These are phyloP conservation scores for Nothocercus nigrocapillus DNA, from an alignment of 2,113 vertebrate genomes.

Conservation along the genomic window DNA sequence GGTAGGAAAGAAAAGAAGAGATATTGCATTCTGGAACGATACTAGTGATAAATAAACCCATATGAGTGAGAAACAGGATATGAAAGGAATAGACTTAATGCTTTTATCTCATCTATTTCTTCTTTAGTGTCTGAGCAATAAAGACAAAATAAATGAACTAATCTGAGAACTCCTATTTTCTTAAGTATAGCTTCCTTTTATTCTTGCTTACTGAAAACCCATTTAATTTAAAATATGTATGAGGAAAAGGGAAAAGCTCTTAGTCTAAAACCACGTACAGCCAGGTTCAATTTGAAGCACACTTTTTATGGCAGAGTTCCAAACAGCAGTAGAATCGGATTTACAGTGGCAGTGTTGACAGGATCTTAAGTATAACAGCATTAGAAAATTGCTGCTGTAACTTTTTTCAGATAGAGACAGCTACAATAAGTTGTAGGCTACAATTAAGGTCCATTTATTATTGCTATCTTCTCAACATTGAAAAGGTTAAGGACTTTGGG, in stretches of 20 bases:
- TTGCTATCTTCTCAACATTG: not conserved
- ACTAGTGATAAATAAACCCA: not conserved
- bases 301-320: not conserved
- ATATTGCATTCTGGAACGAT: not conserved
- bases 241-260: not conserved
- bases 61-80: not conserved
- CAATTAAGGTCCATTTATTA: constrained; percentile 21
- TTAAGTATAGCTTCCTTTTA: not conserved
- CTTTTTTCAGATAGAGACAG: not conserved
- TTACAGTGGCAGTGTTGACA: constrained; percentile 18
- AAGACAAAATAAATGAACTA: constrained; percentile 24
- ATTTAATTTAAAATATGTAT: constrained; percentile 52
- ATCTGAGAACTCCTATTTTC: not conserved
- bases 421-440: not conserved
- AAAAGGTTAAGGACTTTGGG: not conserved
- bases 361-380: constrained; percentile 4
- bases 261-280: not conserved
- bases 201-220: not conserved
- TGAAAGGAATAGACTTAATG: constrained; percentile 35
- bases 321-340: not conserved
- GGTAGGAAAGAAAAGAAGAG: not conserved
- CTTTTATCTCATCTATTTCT: constrained; percentile 38
- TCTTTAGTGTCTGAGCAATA: not conserved
- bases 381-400: constrained; percentile 1
- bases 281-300: constrained; percentile 16